Conservation (phyloP, 2,888 invertebrate species). For the Noctua janthe region DNA sequence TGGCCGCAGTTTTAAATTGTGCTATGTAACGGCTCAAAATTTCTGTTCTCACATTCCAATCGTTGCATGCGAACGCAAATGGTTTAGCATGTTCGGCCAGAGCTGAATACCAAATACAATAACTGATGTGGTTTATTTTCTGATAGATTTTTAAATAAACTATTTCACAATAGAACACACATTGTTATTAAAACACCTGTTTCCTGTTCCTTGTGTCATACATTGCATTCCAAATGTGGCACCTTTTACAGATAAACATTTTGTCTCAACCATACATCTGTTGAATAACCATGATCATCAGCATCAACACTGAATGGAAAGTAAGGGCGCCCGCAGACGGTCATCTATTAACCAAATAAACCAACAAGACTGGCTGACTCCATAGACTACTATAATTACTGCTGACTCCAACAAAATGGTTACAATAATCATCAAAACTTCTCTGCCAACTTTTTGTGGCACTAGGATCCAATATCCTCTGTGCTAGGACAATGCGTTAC, state of each 20-base stretch:
- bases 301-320: not conserved
- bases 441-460: not conserved
- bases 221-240: conserved; percentile 7
- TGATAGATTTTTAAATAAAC: conserved; percentile 83
- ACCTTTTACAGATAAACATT: conserved; percentile 6
- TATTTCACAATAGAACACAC: conserved; percentile 73
- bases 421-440: not conserved
- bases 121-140: conserved; percentile 84
- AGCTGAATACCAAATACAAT: conserved; percentile 87
- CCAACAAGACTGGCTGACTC: not conserved
- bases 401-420: not conserved
- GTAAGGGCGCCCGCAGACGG: not conserved
- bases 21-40: conserved; percentile 70
- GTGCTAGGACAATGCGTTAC: too few species aligned
- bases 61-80: conserved; percentile 73
- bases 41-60: conserved; percentile 84
- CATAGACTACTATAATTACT: too few species aligned
- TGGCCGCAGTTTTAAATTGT: conserved; percentile 70
- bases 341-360: not conserved
- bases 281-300: not conserved
- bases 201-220: conserved; percentile 50
- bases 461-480: not conserved
- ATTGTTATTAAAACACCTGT: conserved; percentile 63
- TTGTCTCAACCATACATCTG: not conserved
- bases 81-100: conserved; percentile 77